These are phyloP conservation scores for Nothoprocta perdicaria DNA, from an alignment of 2,113 vertebrate species.

Conservation along the genomic window DNA sequence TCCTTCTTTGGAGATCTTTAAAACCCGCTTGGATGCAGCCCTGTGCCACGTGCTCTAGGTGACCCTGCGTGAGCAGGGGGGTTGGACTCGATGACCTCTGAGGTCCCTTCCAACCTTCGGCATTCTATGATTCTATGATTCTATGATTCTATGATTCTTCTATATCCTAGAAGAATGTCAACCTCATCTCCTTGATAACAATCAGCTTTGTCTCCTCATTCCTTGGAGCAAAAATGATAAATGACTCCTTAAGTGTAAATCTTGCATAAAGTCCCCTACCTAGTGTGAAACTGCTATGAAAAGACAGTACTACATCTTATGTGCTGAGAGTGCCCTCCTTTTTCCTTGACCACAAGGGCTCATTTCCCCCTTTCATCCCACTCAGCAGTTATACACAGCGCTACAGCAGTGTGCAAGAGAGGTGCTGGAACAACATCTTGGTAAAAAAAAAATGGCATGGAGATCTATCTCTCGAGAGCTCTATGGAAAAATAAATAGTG, in stretches of 20 bases:
- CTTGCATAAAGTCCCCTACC: constrained; percentile 27
- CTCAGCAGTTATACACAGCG: not conserved
- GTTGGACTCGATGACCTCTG: too few relatives aligned
- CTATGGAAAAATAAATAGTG: not conserved
- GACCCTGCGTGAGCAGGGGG: too few relatives aligned
- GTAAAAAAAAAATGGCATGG: not conserved
- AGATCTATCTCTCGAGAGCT: not conserved
- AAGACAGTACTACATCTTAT: not conserved
- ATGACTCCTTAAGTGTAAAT: not conserved
- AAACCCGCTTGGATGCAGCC: too few relatives aligned
- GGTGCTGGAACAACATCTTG: not conserved
- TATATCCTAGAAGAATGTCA: not conserved
- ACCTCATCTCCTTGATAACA: constrained; percentile 14
- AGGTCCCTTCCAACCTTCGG: too few relatives aligned
- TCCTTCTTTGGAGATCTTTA: too few relatives aligned
- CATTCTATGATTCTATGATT: too few relatives aligned
- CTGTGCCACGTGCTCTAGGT: too few relatives aligned
- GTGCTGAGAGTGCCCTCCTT: not conserved
- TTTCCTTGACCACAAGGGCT: not conserved
- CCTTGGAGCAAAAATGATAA: constrained; percentile 52
- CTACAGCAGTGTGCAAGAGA: not conserved
- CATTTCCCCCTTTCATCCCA: not conserved
- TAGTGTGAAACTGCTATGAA: not conserved
- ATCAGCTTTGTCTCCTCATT: constrained; percentile 27
- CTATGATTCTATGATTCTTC: too few relatives aligned